Evolutionary conservation across 2,888 invertebrate species (phyloP), one percentile per base, ranked within the genome.

Genomic region (Hymenopus coronatus): DNA sequence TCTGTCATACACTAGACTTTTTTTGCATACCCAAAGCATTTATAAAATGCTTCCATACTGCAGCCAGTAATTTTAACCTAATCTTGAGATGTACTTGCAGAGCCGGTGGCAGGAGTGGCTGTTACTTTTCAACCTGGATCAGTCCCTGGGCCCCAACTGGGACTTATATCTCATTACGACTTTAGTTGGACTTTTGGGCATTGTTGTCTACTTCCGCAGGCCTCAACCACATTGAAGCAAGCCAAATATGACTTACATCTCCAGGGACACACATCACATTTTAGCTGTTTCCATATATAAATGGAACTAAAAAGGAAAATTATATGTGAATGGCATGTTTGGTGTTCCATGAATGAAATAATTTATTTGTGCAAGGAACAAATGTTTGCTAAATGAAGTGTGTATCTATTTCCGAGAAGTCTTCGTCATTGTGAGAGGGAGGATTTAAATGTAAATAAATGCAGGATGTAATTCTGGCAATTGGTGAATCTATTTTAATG

Each of bases 91-190:
- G 25, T 33, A 28, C 88, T 94, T 94, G 20, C 94, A 96, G 96
- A 96, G 96, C 89, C 96, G 91, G 82, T 92, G 92, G 91, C 91
- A 91, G 84, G 91, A 92, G 46, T 92, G 92, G 91, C 93, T 95
- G 91, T 92, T 97, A 15, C 94, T 96, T 92, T 89, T 91, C 82
- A 94, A 96, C 91, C 94, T 97, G 92, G 96, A 97, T 91, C 96
- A 96, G 89, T 93, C 95, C 87, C 94, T 98, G 88, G 95, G 97
- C 27, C 96, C 97, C 82, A 98, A 98, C 93, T 99, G 99, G 99
- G 99, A 99, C 94, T 94, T 99, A 88, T 98, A 98, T 94, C 94
- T 98, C 91, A 97, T 99, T 91, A 97, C 97, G 30, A 94, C 96
- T 85, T 94, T 99, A 46, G 96, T 97, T 9, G 96, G 97, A 25